Conservation (phyloP, 2,113 vertebrate species). For the Colossoma macropomum region DNA sequence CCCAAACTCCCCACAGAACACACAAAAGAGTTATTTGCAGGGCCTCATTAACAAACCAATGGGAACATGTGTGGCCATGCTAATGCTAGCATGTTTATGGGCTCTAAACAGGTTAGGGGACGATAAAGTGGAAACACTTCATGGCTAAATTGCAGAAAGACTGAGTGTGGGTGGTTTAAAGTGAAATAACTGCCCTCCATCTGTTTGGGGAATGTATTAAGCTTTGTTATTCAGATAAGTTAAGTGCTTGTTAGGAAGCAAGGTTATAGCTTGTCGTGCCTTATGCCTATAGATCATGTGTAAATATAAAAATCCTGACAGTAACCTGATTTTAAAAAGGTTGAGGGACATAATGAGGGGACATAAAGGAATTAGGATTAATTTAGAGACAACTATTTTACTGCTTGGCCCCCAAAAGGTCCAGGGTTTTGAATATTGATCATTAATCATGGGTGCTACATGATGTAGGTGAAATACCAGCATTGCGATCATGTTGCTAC, state of each 20-base stretch:
- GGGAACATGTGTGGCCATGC: constrained; percentile 60
- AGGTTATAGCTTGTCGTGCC: background rate
- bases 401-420: background rate
- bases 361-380: background rate
- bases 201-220: constrained; percentile 31
- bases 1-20: background rate
- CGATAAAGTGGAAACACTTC: constrained; percentile 40
- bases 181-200: constrained; percentile 29
- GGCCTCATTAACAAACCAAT: constrained; percentile 56
- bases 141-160: constrained; percentile 49
- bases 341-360: background rate
- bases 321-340: constrained; percentile 29
- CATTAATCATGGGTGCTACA: too few relatives aligned
- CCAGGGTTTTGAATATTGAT: background rate
- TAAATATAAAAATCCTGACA: background rate
- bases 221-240: background rate
- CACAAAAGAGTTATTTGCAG: constrained; percentile 70
- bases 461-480: too few relatives aligned
- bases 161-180: constrained; percentile 32
- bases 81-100: constrained; percentile 41
- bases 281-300: constrained; percentile 19
- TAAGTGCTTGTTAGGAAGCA: constrained; percentile 24
- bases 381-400: background rate
- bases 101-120: constrained; percentile 52
- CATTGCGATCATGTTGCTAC: too few relatives aligned